A percentile compares a stretch with the other conserved stretches of the same genome.
Conservation (phyloP, 2,797 vertebrate species). For the Hyperoplus immaculatus region DNA sequence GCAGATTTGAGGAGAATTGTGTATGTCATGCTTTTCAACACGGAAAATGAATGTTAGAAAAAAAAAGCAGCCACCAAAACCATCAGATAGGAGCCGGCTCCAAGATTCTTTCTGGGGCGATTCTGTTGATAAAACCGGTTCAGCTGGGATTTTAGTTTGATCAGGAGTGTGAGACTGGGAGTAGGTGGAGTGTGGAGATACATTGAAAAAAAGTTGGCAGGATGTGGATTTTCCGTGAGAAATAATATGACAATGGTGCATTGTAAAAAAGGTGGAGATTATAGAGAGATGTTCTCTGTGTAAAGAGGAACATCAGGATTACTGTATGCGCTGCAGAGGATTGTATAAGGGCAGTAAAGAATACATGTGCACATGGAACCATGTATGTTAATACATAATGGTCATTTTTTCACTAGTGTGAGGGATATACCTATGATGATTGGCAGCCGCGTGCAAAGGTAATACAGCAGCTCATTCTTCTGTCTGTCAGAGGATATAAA, state of each 20-base stretch:
- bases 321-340: slow-evolving; percentile 4
- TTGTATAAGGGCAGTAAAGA: slow-evolving; percentile 28
- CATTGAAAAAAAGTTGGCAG: slow-evolving; percentile 35
- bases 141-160: slow-evolving; percentile 36
- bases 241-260: slow-evolving; percentile 39
- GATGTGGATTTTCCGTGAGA: slow-evolving; percentile 32
- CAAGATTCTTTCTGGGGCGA: slow-evolving; percentile 30
- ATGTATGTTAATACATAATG: slow-evolving; percentile 36
- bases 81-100: slow-evolving; percentile 50
- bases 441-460: slow-evolving; percentile 65
- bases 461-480: slow-evolving; percentile 83
- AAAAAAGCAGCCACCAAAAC: slow-evolving; percentile 26
- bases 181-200: slow-evolving; percentile 29
- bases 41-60: slow-evolving; percentile 30
- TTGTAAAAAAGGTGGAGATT: slow-evolving; percentile 21
- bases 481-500: slow-evolving; percentile 84
- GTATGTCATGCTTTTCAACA: slow-evolving; percentile 50
- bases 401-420: slow-evolving; percentile 57
- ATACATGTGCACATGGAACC: slow-evolving; percentile 46
- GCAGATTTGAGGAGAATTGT: slow-evolving; percentile 18
- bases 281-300: slow-evolving; percentile 13
- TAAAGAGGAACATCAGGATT: slow-evolving; percentile 11
- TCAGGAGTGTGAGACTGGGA: slow-evolving; percentile 41
- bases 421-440: slow-evolving; percentile 73
- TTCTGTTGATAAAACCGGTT: slow-evolving; percentile 58